Base-by-base conservation (phyloP, 2,888 invertebrate species). In the Andrena fulva region DNA sequence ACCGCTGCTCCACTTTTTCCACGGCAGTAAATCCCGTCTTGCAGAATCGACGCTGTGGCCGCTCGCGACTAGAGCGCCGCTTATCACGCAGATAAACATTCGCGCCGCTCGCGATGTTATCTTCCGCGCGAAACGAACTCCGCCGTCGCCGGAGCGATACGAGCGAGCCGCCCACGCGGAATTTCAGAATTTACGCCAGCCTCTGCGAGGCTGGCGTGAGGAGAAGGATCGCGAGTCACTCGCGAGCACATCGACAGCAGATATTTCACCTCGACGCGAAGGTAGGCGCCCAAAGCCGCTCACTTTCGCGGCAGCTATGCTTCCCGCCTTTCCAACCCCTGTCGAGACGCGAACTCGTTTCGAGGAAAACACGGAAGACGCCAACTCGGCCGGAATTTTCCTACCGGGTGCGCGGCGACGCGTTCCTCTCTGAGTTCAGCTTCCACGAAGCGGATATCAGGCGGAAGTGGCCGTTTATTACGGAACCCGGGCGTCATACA, bases 71-170 rank as follows among this genome's bases (percentile, higher is more conserved):
- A n/a, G 29, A 10, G 6, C 52, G 16, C 24, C 42, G 35, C 60
- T 71, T 77, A 71, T 80, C 77, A 24, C 60, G 27, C 67, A 62
- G 71, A 80, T 71, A 77, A 71, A 77, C 62, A 50, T 59, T 80
- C 64, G 50, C 71, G 24, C 20, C 59, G 60, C 52, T 16, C 48
- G 20, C 54, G 59, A 76, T 80, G 62, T 73, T 72, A 80, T 82
- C 76, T n/a, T 24, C 24, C 35, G 68, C 69, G 20, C 33, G 50
- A 72, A 68, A 31, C 56, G 56, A 35, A 56, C 63, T 5, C 16
- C 33, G 56, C 27, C 54, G 50, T 59, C 54, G 42, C 31, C 29
- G 29, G 12, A n/a, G 24, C 63, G 56, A 33, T 59, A 59, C 69
- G 59, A 31, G 27, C 62, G 50, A 60, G 64, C 35, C 71, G 24